Conservation (phyloP, 1,140 invertebrate species). For the Drosophila bocqueti region DNA sequence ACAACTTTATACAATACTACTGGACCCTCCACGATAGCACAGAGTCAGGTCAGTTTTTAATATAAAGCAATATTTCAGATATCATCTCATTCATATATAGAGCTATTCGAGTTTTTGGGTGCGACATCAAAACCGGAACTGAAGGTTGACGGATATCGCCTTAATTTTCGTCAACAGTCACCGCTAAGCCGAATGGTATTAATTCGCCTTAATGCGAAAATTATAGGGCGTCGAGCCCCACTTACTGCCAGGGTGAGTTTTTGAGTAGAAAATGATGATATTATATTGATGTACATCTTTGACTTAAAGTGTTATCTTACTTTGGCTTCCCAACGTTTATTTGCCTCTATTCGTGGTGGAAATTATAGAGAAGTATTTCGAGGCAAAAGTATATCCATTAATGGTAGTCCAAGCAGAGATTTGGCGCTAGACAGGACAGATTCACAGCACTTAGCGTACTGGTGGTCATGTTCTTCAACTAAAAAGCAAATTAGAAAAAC, state of each 20-base stretch:
- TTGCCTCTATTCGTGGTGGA: constrained; percentile 44
- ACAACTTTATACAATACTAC: constrained; percentile 46
- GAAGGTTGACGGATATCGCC: constrained; percentile 31
- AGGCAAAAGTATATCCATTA: constrained; percentile 13
- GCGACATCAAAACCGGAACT: constrained; percentile 43
- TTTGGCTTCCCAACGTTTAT: constrained; percentile 46
- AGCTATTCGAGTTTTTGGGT: constrained; percentile 41
- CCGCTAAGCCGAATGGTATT: constrained; percentile 38
- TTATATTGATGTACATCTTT: neutral
- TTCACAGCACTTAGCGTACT: constrained; percentile 1
- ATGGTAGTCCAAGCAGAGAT: constrained; percentile 15
- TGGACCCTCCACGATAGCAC: constrained; percentile 57
- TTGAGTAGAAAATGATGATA: neutral
- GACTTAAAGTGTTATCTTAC: constrained; percentile 38
- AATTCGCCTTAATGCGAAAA: constrained; percentile 40
- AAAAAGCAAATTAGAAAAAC: constrained; percentile 7
- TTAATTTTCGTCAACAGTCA: constrained; percentile 37
- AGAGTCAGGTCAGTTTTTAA: constrained; percentile 33
- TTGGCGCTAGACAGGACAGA: neutral
- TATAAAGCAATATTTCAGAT: neutral
- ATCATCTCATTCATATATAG: constrained; percentile 5
- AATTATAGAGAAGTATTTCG: constrained; percentile 39
- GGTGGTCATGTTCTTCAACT: constrained; percentile 3
- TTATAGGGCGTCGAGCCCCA: constrained; percentile 39
- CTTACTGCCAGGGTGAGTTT: constrained; percentile 43